Conservation (phyloP, 2,888 invertebrate species). For the Acanthopleura granulata region DNA sequence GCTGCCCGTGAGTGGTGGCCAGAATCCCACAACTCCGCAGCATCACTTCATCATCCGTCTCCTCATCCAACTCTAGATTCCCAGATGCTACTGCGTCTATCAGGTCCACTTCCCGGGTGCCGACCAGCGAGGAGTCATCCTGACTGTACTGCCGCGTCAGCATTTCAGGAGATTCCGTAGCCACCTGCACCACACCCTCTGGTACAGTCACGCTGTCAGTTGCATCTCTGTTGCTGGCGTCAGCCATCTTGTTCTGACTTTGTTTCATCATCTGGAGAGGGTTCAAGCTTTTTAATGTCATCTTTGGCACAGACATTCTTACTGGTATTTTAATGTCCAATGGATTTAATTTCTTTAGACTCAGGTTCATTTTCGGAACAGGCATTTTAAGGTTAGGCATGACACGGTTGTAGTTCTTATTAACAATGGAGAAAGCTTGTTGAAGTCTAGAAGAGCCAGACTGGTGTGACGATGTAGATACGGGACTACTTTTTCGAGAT, state of each 20-base stretch:
- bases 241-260: slow-evolving; percentile 23
- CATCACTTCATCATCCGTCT: slow-evolving; percentile 53
- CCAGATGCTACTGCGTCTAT: not conserved
- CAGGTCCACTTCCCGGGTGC: not conserved
- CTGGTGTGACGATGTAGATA: not conserved
- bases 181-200: slow-evolving; percentile 16
- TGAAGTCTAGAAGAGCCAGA: slow-evolving; percentile 2
- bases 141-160: slow-evolving; percentile 25
- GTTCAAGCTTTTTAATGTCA: slow-evolving; percentile 76
- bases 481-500: slow-evolving; percentile 20
- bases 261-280: slow-evolving; percentile 71
- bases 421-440: slow-evolving; percentile 21
- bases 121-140: slow-evolving; percentile 28
- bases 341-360: not conserved
- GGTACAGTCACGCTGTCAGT: slow-evolving; percentile 17
- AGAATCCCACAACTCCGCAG: slow-evolving; percentile 69
- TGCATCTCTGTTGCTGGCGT: slow-evolving; percentile 17
- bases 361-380: not conserved
- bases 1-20: slow-evolving; percentile 59
- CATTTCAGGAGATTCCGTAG: slow-evolving; percentile 17
- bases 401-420: not conserved
- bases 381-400: not conserved
- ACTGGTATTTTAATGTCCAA: slow-evolving; percentile 10
- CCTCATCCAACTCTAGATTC: not conserved
- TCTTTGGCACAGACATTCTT: slow-evolving; percentile 26